Percentiles rank a stretch among this genome's conserved stretches.
These are phyloP conservation scores for Gyps fulvus DNA, from an alignment of 2,113 vertebrate species.

Conservation along the genomic window DNA sequence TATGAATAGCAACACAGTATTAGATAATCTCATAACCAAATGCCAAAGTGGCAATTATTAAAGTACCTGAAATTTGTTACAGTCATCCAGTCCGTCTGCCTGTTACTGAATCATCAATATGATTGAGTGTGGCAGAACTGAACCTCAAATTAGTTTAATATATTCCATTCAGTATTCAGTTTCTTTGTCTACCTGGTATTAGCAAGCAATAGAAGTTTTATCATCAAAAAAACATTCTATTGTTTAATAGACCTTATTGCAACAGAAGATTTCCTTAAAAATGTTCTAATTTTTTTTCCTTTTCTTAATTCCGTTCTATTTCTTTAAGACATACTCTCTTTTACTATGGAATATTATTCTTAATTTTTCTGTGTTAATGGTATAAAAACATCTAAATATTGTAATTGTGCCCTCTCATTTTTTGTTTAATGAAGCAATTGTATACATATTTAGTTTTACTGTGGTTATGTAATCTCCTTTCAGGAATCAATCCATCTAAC, in stretches of 20 bases:
- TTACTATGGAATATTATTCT: neutral
- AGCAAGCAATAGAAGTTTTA: neutral
- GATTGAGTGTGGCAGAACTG: neutral
- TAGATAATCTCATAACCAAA: neutral
- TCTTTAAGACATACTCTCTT: neutral
- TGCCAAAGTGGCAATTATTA: neutral
- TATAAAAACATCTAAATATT: neutral
- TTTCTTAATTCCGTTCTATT: neutral
- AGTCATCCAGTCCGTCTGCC: neutral
- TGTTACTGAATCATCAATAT: neutral
- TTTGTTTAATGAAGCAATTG: neutral
- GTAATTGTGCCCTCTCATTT: neutral
- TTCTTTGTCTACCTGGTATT: neutral
- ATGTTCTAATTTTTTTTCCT: neutral
- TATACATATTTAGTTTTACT: neutral
- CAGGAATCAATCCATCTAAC: neutral
- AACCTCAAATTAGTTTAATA: neutral
- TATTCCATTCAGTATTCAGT: neutral
- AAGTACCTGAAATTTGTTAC: neutral
- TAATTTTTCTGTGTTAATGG: neutral
- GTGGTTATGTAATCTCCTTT: neutral
- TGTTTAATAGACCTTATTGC: neutral
- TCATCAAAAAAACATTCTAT: neutral
- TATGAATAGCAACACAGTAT: neutral
- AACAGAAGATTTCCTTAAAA: neutral